These are phyloP conservation scores for Listrodromus nycthemerus DNA, from an alignment of 2,888 invertebrate species.

Conservation along the genomic window DNA sequence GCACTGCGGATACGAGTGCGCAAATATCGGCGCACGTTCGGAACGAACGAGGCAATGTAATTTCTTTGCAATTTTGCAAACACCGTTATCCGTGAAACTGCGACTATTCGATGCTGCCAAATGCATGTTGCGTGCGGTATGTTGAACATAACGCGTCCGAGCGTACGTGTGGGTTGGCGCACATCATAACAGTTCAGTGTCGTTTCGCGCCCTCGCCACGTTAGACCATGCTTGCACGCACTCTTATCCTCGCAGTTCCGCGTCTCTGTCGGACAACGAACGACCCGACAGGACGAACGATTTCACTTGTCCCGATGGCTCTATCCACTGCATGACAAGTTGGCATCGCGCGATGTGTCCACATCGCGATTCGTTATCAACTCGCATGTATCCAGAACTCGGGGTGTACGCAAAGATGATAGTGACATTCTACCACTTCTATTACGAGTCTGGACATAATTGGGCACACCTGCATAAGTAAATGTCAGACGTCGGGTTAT, in stretches of 20 bases:
- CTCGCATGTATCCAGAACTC: neutral
- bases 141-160: neutral
- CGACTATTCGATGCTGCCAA: constrained; percentile 56
- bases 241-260: neutral
- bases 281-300: neutral
- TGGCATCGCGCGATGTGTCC: neutral
- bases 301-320: constrained; percentile 9
- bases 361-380: neutral
- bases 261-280: neutral
- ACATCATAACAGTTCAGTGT: constrained; percentile 18
- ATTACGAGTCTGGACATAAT: neutral
- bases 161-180: constrained; percentile 11
- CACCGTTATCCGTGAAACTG: constrained; percentile 71
- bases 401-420: neutral
- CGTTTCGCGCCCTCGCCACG: constrained; percentile 25
- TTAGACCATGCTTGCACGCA: neutral
- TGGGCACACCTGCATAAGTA: neutral
- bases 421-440: neutral
- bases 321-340: neutral
- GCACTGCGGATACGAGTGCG: constrained; percentile 16
- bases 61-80: constrained; percentile 72
- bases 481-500: neutral
- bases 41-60: constrained; percentile 66
- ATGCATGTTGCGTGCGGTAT: neutral
- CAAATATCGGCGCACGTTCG: constrained; percentile 40